phyloP scores from a whole-genome alignment of 2,113 vertebrate species.

The Bubo scandiacus region DNA sequence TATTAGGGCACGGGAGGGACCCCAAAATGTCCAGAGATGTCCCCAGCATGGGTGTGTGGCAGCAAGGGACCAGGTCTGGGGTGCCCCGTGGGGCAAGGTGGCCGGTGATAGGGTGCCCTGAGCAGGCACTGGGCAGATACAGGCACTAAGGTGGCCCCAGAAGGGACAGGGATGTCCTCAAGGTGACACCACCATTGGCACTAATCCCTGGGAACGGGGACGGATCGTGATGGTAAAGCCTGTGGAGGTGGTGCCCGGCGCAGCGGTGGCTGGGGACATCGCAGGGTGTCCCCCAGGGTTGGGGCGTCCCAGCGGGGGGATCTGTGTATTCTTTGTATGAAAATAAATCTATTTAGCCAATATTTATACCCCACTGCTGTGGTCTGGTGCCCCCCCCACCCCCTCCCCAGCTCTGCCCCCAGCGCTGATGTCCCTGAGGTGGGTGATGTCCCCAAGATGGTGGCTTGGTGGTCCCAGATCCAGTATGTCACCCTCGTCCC shows the following conservation, averaged over 20 bases:
- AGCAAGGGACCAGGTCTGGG: background rate
- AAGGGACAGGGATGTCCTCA: background rate
- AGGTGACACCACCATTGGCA: background rate
- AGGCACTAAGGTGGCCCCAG: background rate
- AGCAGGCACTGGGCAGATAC: fast-evolving
- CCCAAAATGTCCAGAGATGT: background rate
- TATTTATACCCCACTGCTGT: slow-evolving; percentile 32
- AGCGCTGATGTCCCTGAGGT: fast-evolving
- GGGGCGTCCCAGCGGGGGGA: fast-evolving
- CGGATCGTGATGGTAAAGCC: background rate
- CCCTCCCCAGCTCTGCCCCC: background rate
- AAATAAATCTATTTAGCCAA: slow-evolving; percentile 76
- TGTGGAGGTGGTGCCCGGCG: fast-evolving
- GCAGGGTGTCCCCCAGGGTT: background rate
- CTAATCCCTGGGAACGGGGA: background rate
- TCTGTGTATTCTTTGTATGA: slow-evolving; percentile 71
- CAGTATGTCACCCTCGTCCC: background rate
- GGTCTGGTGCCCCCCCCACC: background rate
- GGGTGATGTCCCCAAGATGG: background rate
- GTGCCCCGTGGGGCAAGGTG: background rate
- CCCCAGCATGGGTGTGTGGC: background rate
- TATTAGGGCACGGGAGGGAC: background rate
- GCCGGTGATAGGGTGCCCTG: background rate
- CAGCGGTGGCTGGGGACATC: background rate
- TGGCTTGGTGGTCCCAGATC: background rate